These are phyloP conservation scores for Bombus terrestris DNA, from an alignment of 1,140 invertebrate species.

Conservation along the genomic window DNA sequence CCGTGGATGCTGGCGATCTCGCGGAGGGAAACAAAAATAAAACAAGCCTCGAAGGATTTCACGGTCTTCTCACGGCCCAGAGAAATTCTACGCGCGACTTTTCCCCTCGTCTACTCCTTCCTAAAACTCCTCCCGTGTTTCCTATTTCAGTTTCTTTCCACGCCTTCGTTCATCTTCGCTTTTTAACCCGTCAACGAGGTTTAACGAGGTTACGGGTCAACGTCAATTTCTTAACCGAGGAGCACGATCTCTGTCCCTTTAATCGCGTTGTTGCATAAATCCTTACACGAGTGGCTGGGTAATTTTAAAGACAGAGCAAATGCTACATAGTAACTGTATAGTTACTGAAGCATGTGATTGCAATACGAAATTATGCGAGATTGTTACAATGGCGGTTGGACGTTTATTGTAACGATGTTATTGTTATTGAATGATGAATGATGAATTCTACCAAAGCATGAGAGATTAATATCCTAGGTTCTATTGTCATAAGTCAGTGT, in stretches of 20 bases:
- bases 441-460: no score
- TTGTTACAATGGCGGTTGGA: no score
- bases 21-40: constrained; percentile 58
- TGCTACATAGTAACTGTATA: no score
- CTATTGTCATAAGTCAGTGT: no score
- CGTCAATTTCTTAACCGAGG: constrained; percentile 60
- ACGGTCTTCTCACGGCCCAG: constrained; percentile 58
- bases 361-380: no score
- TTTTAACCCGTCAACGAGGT: constrained; percentile 33
- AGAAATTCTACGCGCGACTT: constrained; percentile 62
- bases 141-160: not conserved
- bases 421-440: no score
- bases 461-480: no score
- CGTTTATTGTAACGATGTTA: no score
- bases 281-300: not conserved
- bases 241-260: constrained; percentile 22
- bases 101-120: not conserved
- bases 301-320: not conserved
- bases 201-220: constrained; percentile 66
- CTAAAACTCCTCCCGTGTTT: not conserved
- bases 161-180: not conserved
- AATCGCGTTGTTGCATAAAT: not conserved
- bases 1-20: constrained; percentile 23
- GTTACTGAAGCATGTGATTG: no score
- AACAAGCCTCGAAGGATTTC: constrained; percentile 57